A percentile compares a stretch with the other conserved stretches of the same genome.
Evolutionary conservation across 2,797 vertebrate species (phyloP).

Genomic region (Melanotaenia nigrans): DNA sequence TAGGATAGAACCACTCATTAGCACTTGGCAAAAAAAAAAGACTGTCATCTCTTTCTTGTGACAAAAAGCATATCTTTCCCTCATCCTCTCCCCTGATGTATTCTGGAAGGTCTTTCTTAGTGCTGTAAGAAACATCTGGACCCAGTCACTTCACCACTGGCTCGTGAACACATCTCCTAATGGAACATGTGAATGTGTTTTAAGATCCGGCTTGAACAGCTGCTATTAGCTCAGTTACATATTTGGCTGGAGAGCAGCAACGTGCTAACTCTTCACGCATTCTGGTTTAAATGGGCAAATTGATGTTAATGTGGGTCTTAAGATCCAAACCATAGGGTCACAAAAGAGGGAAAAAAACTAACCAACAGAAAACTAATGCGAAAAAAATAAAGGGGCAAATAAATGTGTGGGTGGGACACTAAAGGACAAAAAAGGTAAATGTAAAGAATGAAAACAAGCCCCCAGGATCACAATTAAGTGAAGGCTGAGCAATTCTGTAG

Average conservation of each 20-base stretch:
- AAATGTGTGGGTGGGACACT: background rate
- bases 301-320: conserved; percentile 52
- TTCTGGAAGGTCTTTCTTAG: conserved; percentile 52
- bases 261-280: conserved; percentile 71
- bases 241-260: conserved; percentile 65
- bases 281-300: conserved; percentile 65
- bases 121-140: conserved; percentile 75
- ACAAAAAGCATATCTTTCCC: conserved; percentile 68
- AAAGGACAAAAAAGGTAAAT: conserved; percentile 37
- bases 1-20: conserved; percentile 22
- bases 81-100: conserved; percentile 34
- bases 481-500: conserved; percentile 48
- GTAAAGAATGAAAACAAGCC: conserved; percentile 65
- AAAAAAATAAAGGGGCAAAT: conserved; percentile 6
- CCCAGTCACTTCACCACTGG: conserved; percentile 67
- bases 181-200: conserved; percentile 77
- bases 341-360: conserved; percentile 53
- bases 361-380: conserved; percentile 2
- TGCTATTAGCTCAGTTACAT: conserved; percentile 73
- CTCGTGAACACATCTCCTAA: conserved; percentile 62
- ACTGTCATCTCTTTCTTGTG: conserved; percentile 54
- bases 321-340: conserved; percentile 34
- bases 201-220: conserved; percentile 70
- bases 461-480: conserved; percentile 38
- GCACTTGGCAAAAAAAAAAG: conserved; percentile 37